Percentiles rank a stretch among this genome's conserved stretches.
phyloP scores from a whole-genome alignment of 2,797 vertebrate species.

The Mormyrops boulengeri region DNA sequence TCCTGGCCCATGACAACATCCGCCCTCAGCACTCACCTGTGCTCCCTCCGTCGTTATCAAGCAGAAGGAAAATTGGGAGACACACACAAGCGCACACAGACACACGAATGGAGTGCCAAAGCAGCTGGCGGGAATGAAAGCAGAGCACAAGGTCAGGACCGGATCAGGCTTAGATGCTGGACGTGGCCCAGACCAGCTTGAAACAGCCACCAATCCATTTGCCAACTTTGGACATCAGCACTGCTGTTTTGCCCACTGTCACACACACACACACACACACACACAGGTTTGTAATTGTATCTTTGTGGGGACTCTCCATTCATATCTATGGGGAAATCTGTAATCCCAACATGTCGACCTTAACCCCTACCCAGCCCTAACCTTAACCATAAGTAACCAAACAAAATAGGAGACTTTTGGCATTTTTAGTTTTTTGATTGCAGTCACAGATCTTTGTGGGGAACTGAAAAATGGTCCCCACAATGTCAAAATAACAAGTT shows the following conservation, averaged over 20 bases:
- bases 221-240: background rate
- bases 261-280: background rate
- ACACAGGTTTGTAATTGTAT: background rate
- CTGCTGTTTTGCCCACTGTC: background rate
- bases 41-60: background rate
- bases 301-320: background rate
- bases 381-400: background rate
- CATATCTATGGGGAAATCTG: background rate
- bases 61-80: background rate
- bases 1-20: background rate
- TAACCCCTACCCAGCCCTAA: background rate
- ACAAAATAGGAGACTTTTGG: background rate
- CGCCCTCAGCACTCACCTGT: background rate
- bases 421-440: background rate
- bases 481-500: background rate
- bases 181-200: background rate
- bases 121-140: background rate
- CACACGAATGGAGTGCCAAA: background rate
- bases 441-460: background rate
- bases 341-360: background rate
- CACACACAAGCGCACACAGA: background rate
- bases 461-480: background rate
- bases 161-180: background rate
- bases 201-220: background rate
- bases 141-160: background rate